These are phyloP conservation scores for Pseudomugil tenellus DNA, from an alignment of 2,797 vertebrate genomes.

Conservation along the genomic window DNA sequence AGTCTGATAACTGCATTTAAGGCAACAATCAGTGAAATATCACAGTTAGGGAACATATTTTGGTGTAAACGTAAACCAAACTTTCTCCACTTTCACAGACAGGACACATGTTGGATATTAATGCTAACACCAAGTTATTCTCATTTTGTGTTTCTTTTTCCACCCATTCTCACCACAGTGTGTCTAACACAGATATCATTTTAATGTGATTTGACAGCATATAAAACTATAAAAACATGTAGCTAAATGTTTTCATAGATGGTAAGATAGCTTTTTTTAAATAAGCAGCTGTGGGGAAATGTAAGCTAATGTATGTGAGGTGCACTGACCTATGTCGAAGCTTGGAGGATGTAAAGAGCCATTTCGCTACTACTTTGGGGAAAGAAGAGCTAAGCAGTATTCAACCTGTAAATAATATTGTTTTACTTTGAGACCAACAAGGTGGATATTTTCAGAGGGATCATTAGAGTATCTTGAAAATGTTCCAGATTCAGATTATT, in stretches of 20 bases:
- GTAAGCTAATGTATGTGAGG: background rate
- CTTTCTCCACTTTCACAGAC: background rate
- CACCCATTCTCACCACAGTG: background rate
- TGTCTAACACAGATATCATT: too few relatives aligned
- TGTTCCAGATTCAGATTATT: background rate
- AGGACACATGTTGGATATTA: too few relatives aligned
- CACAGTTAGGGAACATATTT: background rate
- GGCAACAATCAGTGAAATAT: background rate
- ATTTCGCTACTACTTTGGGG: background rate
- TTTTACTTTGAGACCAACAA: too few relatives aligned
- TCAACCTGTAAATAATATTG: background rate
- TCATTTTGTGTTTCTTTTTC: background rate
- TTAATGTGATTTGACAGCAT: background rate
- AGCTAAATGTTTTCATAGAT: background rate
- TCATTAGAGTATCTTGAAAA: too few relatives aligned
- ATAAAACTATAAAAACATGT: background rate
- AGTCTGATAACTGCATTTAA: background rate
- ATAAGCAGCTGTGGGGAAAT: background rate
- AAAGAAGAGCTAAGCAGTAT: background rate
- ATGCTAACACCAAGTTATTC: background rate
- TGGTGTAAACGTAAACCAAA: background rate
- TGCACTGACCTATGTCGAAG: background rate
- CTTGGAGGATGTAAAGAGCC: background rate
- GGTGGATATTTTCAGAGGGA: too few relatives aligned
- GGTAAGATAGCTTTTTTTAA: background rate